A percentile compares a stretch with the other conserved stretches of the same genome.
Conservation (phyloP, 1,140 invertebrate genomes). For the Agrilus planipennis region DNA sequence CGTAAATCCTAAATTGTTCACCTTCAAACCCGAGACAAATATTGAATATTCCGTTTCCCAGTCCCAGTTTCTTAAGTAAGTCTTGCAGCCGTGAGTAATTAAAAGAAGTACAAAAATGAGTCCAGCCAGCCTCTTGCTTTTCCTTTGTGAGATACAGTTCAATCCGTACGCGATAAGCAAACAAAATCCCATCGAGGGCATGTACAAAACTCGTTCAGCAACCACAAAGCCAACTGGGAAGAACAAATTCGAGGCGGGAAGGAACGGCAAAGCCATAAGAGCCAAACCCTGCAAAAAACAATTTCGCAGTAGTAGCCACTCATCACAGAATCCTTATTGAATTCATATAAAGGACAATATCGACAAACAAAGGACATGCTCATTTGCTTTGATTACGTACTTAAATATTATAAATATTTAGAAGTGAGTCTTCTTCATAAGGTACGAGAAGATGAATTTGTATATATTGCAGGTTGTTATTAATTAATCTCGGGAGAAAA, state of each 20-base stretch:
- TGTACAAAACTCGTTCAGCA: slow-evolving; percentile 89
- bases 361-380: background rate
- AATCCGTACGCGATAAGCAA: slow-evolving; percentile 78
- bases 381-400: background rate
- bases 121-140: slow-evolving; percentile 47
- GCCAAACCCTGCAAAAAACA: slow-evolving; percentile 58
- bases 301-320: background rate
- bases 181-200: slow-evolving; percentile 96
- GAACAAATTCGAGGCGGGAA: slow-evolving; percentile 94
- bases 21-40: slow-evolving; percentile 82
- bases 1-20: too few species aligned
- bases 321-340: too few species aligned
- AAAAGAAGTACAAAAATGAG: slow-evolving; percentile 53
- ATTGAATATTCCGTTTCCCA: slow-evolving; percentile 89
- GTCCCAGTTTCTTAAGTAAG: slow-evolving; percentile 76
- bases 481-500: too few species aligned
- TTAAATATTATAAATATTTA: background rate
- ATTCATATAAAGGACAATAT: background rate
- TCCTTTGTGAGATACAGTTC: slow-evolving; percentile 38
- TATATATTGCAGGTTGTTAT: too few species aligned
- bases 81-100: slow-evolving; percentile 68
- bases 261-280: slow-evolving; percentile 79
- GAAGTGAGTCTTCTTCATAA: too few species aligned
- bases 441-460: too few species aligned
- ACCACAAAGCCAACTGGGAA: slow-evolving; percentile 96